Base-by-base conservation (phyloP, 2,113 vertebrate species). In the Apistogramma diplotaenia region DNA sequence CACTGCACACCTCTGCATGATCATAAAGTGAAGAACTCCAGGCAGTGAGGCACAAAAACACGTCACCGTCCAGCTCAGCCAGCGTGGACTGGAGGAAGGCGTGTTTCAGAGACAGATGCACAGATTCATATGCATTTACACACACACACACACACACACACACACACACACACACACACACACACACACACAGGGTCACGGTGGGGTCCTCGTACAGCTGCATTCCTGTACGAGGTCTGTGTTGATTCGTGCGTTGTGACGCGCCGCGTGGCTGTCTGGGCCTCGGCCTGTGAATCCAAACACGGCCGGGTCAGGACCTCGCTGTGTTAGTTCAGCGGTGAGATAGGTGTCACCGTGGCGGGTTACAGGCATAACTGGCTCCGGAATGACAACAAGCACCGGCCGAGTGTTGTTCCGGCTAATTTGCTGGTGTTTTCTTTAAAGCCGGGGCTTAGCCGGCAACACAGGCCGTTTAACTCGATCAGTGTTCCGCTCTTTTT, bases 371-470 rank as follows among this genome's bases (percentile, higher is more conserved):
- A 88, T 85, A 86, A 89, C 92, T 85, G 79, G 83, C 89, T 87
- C 59, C 23, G 92, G 93, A 94, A 94, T 93, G 92, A 92, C 90
- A 93, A 93, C 93, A 94, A 84, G 86, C 89, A 75, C 79, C 27
- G 74, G 19, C 53, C 5, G 4, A 25, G 60, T 75, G 83, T 91
- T 91, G 86, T 79, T 87, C 61, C 54, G 53, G 78, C 51, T 92
- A 91, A 93, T 91, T 89, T 92, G 90, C 73, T 84, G 78, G 67
- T 89, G 87, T 85, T 89, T 86, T 76, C 74, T 59, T 49, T 77
- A 83, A 90, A 89, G 79, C 78, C 56, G 3, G 23, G 76, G 89
- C 62, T 90, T 85, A 90, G 74, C 83, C 37, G 56, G 56, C 60
- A 79, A 91, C 87, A 90, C 89, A 82, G 83, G 83, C 87, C 86